A percentile compares a stretch with the other conserved stretches of the same genome.
phyloP scores from a whole-genome alignment of 2,888 invertebrate species.

The Rotaria magnacalcarata region DNA sequence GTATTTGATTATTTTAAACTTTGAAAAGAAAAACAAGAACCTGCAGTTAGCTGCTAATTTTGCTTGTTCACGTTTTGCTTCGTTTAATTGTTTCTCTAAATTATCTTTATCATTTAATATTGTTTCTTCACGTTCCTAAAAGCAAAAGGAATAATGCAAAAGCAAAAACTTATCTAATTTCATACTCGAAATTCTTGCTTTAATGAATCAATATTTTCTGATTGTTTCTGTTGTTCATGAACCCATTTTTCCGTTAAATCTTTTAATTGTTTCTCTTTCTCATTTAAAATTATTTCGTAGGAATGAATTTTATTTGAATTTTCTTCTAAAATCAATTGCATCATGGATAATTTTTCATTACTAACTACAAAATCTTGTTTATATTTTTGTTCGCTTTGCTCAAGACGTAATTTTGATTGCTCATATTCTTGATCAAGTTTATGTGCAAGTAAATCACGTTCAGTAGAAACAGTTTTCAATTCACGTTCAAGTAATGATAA shows the following conservation, averaged over 20 bases:
- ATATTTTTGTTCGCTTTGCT: constrained; percentile 39
- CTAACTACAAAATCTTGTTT: not conserved
- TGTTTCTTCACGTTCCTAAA: constrained; percentile 37
- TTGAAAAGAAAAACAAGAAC: not conserved
- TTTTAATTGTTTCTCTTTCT: constrained; percentile 42
- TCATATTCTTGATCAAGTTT: constrained; percentile 37
- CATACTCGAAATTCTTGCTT: constrained; percentile 6
- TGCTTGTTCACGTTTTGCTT: constrained; percentile 46
- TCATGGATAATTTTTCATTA: constrained; percentile 23
- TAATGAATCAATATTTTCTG: not conserved
- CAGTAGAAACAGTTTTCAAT: constrained; percentile 34
- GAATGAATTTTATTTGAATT: not conserved
- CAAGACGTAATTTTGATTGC: not conserved
- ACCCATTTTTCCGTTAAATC: constrained; percentile 30
- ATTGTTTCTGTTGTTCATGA: constrained; percentile 30
- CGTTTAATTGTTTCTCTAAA: constrained; percentile 43
- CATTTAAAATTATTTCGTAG: constrained; percentile 17
- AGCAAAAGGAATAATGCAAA: not conserved
- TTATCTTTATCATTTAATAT: constrained; percentile 38
- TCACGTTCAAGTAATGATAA: constrained; percentile 17
- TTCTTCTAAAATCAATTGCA: constrained; percentile 29
- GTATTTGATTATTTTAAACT: too few relatives aligned
- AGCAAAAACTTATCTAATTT: not conserved
- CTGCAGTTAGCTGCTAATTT: constrained; percentile 37
- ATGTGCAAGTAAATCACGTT: constrained; percentile 40